Base-by-base conservation (phyloP, 2,797 vertebrate genomes). In the Mycteria americana region DNA sequence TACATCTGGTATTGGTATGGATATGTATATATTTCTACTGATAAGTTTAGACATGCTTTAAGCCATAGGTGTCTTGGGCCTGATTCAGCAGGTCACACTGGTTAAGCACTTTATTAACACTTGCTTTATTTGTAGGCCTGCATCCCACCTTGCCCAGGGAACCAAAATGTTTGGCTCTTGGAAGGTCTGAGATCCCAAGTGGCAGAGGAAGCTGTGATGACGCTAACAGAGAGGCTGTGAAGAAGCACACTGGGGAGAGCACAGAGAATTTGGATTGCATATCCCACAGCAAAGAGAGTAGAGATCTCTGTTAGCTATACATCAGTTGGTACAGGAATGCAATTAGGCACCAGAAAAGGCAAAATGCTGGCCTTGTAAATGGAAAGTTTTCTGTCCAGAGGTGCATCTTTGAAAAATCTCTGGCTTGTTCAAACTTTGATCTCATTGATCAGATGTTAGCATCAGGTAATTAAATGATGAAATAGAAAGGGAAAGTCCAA, bases 401-500 rank as follows among this genome's bases (percentile, higher is more conserved):
- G 25, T 56, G 23, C 0, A 0, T 80, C 39, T 93, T 84, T 84
- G 91, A 92, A 95, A 94, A 95, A 89, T 79, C 39, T 18, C 43
- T 76, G 51, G 2, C 74, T 82, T 89, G 41, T 60, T 88, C 80
- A 69, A 89, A 96, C 77, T 93, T 93, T 93, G 83, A 85, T 93
- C 88, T 67, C 80, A 93, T 95, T 87, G 90, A 96, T 96, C 78
- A 91, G 84, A 80, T 50, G 62, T 80, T 90, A 95, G 87, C 80
- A 91, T 93, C 41, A 43, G 77, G 67, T 96, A 96, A 96, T 97
- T 93, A 95, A 94, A 95, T 94, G 90, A 93, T 97, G 95, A 97
- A 95, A 93, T 83, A 80, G 84, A 85, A 94, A 33, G 28, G 88
- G 63, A 70, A 93, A 95, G 92, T 93, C 96, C 96, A 95, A 96